Evolutionary conservation across 92 coral and sea anemone species (phyloP), one percentile per base, ranked within the genome.

Genomic region (Palythoa caribaeorum): DNA sequence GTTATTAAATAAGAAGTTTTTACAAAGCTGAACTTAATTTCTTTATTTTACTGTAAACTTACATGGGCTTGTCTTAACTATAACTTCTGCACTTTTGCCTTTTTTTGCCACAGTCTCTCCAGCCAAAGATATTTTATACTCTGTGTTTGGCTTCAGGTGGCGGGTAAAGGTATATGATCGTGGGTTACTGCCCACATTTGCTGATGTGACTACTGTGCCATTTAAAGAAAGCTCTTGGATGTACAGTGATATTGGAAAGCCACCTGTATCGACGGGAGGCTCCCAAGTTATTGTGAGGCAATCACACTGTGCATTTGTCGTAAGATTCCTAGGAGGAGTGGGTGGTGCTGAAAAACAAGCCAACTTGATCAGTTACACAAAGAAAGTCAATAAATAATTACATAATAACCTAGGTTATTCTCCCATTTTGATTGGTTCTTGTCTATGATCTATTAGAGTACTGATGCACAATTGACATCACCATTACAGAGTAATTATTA

Each of bases 271-370:
- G 10, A 57, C 47, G 10, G 98, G 98, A 1, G 83, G 71, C 37
- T 54, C 78, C 98, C 98, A 94, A 39, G 73, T 16, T 70, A 93
- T 92, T 59, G 98, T 93, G 44, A 94, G 62, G 79, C 94, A 93
- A 73, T 92, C 93, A 75, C 98, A 94, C 9, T 94, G 84, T 60
- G 89, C 57, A 47, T n/a, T 40, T 21, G 90, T 63, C 62, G 94
- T 86, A 87, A 94, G 44, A 50, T 93, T 93, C 9, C 70, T 75
- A 1, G 98, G 98, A 17, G 93, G 71, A 52, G 55, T 66, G 50
- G 98, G 98, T 3, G 85, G 86, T 55, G 89, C 98, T 94, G 20
- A 77, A 77, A 50, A 48, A 16, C n/a, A 39, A 37, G 39, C 54
- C 28, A 73, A 37, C 17, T 35, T 28, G 47, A 13, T 44, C 7